Percentiles rank a stretch among this genome's conserved stretches.
These are phyloP conservation scores for Heliconius charithonia DNA, from an alignment of 2,888 invertebrate genomes.

Conservation along the genomic window DNA sequence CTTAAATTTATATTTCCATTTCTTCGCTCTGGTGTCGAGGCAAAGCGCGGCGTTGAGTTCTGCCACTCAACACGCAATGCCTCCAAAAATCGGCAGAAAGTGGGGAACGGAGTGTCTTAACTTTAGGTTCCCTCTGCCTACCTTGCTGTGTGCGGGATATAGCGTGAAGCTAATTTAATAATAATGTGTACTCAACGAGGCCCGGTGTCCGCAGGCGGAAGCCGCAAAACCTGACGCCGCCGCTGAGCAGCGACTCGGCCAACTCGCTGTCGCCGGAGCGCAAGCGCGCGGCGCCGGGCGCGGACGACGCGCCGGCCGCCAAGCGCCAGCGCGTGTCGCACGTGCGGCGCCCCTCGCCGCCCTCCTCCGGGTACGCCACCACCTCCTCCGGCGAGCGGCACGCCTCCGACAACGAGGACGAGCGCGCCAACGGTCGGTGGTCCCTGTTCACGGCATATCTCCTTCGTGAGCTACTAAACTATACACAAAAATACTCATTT, in stretches of 20 bases:
- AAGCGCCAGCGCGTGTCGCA: constrained; percentile 94
- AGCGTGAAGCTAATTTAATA: too few species aligned
- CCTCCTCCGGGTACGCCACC: constrained; percentile 69
- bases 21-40: too few species aligned
- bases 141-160: too few species aligned
- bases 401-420: constrained; percentile 81
- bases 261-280: constrained; percentile 91
- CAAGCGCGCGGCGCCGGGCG: constrained; percentile 57
- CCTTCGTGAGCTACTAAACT: too few species aligned
- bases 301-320: constrained; percentile 80
- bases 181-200: too few species aligned
- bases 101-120: too few species aligned
- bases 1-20: too few species aligned
- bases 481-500: neutral
- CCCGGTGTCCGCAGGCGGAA: constrained; percentile 88
- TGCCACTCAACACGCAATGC: too few species aligned
- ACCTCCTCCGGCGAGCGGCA: constrained; percentile 82
- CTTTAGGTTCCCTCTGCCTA: too few species aligned
- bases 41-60: too few species aligned
- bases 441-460: too few species aligned
- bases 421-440: constrained; percentile 66
- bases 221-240: constrained; percentile 95
- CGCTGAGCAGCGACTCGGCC: constrained; percentile 93
- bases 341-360: constrained; percentile 85
- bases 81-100: too few species aligned